phyloP scores from a whole-genome alignment of 2,888 invertebrate species.

The Coenonympha arcania region DNA sequence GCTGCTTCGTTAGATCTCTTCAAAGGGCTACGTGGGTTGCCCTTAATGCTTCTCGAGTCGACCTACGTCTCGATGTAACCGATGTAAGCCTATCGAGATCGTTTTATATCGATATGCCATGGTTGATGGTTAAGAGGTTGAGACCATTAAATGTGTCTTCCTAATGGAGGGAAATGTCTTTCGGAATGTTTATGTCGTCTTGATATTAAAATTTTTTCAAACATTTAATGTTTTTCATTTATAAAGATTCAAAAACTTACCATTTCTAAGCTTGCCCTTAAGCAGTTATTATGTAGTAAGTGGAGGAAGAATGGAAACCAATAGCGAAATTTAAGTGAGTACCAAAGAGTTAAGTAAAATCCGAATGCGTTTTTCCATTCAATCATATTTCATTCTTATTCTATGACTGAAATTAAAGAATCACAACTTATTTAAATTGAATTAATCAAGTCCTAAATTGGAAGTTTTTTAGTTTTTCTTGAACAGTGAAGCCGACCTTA shows the following conservation, averaged over 20 bases:
- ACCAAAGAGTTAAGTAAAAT: too few relatives aligned
- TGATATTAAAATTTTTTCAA: too few relatives aligned
- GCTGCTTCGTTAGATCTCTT: slow-evolving; percentile 56
- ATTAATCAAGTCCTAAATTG: slow-evolving; percentile 14
- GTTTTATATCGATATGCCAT: slow-evolving; percentile 3
- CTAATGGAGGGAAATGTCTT: not conserved
- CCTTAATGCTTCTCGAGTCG: slow-evolving; percentile 26
- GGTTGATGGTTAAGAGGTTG: not conserved
- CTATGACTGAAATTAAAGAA: not conserved
- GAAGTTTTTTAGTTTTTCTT: slow-evolving; percentile 12
- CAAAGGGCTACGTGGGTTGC: slow-evolving; percentile 42
- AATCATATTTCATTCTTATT: too few relatives aligned
- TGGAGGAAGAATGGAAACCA: too few relatives aligned
- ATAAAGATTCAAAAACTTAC: too few relatives aligned
- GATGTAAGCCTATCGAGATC: slow-evolving; percentile 7
- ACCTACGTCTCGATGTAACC: slow-evolving; percentile 1
- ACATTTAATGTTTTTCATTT: too few relatives aligned
- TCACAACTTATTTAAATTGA: slow-evolving; percentile 2
- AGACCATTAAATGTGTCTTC: slow-evolving; percentile 5
- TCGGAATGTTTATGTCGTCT: not conserved
- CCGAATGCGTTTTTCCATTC: too few relatives aligned
- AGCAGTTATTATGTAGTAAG: too few relatives aligned
- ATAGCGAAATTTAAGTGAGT: too few relatives aligned
- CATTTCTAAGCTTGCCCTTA: too few relatives aligned
- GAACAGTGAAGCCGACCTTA: not conserved